Base-by-base conservation (phyloP, 2,113 vertebrate genomes). In the Rhadina sibilatrix region DNA sequence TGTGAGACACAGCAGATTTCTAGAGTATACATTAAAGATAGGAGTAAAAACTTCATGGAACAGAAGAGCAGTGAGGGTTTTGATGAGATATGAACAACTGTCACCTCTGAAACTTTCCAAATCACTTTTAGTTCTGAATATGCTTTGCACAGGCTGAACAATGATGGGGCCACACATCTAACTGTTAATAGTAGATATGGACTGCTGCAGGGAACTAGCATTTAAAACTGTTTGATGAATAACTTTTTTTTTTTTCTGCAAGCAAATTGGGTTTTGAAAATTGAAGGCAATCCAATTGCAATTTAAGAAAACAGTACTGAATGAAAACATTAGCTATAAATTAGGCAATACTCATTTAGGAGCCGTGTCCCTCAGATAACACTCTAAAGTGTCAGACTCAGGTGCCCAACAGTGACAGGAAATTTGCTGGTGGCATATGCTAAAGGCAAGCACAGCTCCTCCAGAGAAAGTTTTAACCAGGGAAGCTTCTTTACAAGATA, bases 31-130 rank as follows among this genome's bases (percentile, higher is more conserved):
- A 95, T 95, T 96, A 89, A 28, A 96, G 79, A 72, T 75, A 95
- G 93, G 77, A 96, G 84, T 96, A 87, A 96, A 96, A 91, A 88
- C 92, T 89, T 94, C 46, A 88, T 88, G 78, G 64, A 95, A 82
- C 75, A 94, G 92, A 90, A 94, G 76, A 95, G 57, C 56, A 79
- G 64, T 93, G 90, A 56, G 87, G 47, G n/a, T 94, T 97, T 97
- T 96, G 28, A 96, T 97, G 95, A 96, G 71, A 94, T 91, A 96
- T 90, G 95, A 98, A 95, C 91, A 96, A 90, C 89, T 95, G 94
- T 89, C 96, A 95, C 94, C 94, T 97, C 94, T 88, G 78, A 97
- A 97, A 95, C 96, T 92, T 97, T 81, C 90, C 92, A 91, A 97
- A 95, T 93, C 93, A 95, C 87, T 95, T 94, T 95, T 57, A 81